A percentile compares a stretch with the other conserved stretches of the same genome.
phyloP scores from a whole-genome alignment of 1,140 invertebrate species.

The Bombus consobrinus region DNA sequence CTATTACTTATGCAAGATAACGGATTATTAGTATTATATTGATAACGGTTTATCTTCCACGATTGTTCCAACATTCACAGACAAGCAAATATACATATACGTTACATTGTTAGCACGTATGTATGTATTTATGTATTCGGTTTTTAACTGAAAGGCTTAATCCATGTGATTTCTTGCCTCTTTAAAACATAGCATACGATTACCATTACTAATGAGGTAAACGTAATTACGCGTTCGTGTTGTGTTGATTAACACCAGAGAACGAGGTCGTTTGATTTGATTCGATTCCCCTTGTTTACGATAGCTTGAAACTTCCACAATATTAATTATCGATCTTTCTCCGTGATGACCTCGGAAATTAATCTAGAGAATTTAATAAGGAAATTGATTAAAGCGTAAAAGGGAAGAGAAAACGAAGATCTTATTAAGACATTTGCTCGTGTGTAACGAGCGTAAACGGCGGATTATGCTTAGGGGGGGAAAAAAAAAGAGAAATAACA shows the following conservation, averaged over 20 bases:
- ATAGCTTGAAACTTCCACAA: conserved; percentile 36
- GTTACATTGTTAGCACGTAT: neutral
- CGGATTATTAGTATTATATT: conserved; percentile 22
- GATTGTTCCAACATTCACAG: conserved; percentile 23
- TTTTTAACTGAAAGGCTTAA: neutral
- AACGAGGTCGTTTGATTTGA: conserved; percentile 18
- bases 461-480: neutral
- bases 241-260: conserved; percentile 19
- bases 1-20: conserved; percentile 39
- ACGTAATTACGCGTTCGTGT: conserved; percentile 10
- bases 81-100: neutral
- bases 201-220: conserved; percentile 36
- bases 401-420: neutral
- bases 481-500: conserved; percentile 15
- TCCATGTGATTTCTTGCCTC: neutral
- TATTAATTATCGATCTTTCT: conserved; percentile 34
- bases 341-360: neutral
- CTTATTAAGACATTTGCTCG: conserved; percentile 14
- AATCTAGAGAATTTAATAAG: conserved; percentile 34
- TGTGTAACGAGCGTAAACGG: neutral
- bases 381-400: conserved; percentile 4
- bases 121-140: too few relatives aligned
- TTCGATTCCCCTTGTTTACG: conserved; percentile 32
- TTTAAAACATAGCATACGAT: neutral
- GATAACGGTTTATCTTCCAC: conserved; percentile 36